Conservation (phyloP, 2,797 vertebrate species). For the Tamandua tetradactyla region DNA sequence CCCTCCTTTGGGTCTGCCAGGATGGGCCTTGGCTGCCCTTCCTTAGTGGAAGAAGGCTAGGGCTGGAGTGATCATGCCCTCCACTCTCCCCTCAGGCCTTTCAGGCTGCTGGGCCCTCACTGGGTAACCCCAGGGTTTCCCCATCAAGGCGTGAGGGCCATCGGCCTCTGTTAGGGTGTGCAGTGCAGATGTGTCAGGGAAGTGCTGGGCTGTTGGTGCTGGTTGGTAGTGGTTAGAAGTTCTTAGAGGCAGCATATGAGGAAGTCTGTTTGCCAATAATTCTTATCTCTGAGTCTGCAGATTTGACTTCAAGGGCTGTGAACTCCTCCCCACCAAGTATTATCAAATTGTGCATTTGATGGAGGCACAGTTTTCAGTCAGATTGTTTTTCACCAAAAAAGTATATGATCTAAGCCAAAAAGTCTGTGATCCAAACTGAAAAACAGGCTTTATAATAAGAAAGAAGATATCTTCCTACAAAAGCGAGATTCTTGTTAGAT, state of each 20-base stretch:
- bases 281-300: neutral
- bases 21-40: neutral
- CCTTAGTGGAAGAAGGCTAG: neutral
- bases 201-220: neutral
- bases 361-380: neutral
- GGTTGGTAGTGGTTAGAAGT: neutral
- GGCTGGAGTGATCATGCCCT: neutral
- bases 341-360: neutral
- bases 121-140: neutral
- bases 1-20: neutral
- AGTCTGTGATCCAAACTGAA: neutral
- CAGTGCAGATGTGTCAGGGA: neutral
- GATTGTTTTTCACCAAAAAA: slow-evolving; percentile 26
- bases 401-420: neutral
- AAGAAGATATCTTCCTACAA: neutral
- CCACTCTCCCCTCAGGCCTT: neutral
- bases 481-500: neutral
- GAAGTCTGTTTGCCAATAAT: neutral
- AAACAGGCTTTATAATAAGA: neutral
- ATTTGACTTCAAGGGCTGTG: neutral
- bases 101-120: neutral
- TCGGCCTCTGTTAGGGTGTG: neutral
- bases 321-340: neutral
- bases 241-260: neutral
- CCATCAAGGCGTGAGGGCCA: neutral